These are phyloP conservation scores for Apamea monoglypha DNA, from an alignment of 2,888 invertebrate genomes.

Conservation along the genomic window DNA sequence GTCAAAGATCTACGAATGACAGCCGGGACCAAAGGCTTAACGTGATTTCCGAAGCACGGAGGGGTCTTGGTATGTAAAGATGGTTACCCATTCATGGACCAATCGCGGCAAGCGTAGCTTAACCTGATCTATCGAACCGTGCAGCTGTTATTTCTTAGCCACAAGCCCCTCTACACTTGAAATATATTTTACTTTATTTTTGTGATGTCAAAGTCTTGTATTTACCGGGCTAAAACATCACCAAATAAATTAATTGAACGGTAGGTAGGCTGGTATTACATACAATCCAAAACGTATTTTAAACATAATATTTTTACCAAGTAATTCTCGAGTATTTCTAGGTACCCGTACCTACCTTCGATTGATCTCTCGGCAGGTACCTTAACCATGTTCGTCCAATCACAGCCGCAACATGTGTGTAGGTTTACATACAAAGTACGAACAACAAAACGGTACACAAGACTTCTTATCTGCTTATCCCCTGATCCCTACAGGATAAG, in stretches of 20 bases:
- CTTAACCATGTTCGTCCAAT: constrained; percentile 11
- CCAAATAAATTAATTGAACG: not conserved
- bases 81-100: too few relatives aligned
- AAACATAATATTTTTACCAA: not conserved
- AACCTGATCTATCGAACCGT: too few relatives aligned
- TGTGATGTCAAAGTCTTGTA: not conserved
- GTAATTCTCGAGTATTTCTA: not conserved
- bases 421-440: constrained; percentile 27
- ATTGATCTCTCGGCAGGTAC: not conserved
- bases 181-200: not conserved
- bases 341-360: too few relatives aligned
- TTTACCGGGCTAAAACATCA: not conserved
- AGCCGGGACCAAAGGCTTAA: too few relatives aligned
- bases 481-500: constrained; percentile 44
- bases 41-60: too few relatives aligned
- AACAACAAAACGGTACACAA: constrained; percentile 47
- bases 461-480: constrained; percentile 59
- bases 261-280: not conserved
- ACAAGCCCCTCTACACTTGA: not conserved
- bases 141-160: too few relatives aligned
- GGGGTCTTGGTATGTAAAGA: too few relatives aligned
- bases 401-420: constrained; percentile 6
- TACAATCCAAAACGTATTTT: not conserved
- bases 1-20: too few relatives aligned
- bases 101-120: too few relatives aligned